These are phyloP conservation scores for Sycobia sp. DNA, from an alignment of 1,140 invertebrate species.

Conservation along the genomic window DNA sequence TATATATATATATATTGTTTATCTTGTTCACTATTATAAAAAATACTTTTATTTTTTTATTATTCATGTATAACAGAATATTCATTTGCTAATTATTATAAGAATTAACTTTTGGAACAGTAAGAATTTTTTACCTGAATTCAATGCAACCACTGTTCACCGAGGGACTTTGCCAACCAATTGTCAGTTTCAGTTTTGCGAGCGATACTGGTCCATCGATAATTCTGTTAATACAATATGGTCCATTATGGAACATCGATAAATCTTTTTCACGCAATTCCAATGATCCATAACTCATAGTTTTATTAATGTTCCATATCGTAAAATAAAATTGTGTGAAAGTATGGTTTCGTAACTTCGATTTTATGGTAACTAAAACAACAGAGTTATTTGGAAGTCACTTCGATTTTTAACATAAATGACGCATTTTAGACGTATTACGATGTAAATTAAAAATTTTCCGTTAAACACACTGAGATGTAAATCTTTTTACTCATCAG, in stretches of 20 bases:
- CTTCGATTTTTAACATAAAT: too few relatives aligned
- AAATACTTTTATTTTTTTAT: too few relatives aligned
- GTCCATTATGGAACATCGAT: conserved; percentile 75
- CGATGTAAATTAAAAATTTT: too few relatives aligned
- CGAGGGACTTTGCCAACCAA: conserved; percentile 76
- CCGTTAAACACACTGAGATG: too few relatives aligned
- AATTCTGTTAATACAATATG: conserved; percentile 76
- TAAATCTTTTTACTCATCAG: too few relatives aligned
- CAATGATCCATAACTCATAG: conserved; percentile 62
- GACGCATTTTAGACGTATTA: too few relatives aligned
- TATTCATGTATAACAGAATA: neutral
- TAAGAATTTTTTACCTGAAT: conserved; percentile 63
- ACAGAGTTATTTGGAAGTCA: too few relatives aligned
- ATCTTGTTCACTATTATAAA: too few relatives aligned
- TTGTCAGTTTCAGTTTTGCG: conserved; percentile 70
- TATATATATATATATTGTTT: neutral
- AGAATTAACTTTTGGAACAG: neutral
- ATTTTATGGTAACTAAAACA: conserved; percentile 48
- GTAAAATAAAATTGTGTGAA: conserved; percentile 76
- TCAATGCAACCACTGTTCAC: conserved; percentile 77
- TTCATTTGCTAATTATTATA: neutral
- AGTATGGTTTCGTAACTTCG: conserved; percentile 56
- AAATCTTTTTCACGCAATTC: conserved; percentile 71
- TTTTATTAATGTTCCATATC: conserved; percentile 56
- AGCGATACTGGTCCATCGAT: conserved; percentile 58